These are phyloP conservation scores for Beaufortia kweichowensis DNA, from an alignment of 2,113 vertebrate species.

Conservation along the genomic window DNA sequence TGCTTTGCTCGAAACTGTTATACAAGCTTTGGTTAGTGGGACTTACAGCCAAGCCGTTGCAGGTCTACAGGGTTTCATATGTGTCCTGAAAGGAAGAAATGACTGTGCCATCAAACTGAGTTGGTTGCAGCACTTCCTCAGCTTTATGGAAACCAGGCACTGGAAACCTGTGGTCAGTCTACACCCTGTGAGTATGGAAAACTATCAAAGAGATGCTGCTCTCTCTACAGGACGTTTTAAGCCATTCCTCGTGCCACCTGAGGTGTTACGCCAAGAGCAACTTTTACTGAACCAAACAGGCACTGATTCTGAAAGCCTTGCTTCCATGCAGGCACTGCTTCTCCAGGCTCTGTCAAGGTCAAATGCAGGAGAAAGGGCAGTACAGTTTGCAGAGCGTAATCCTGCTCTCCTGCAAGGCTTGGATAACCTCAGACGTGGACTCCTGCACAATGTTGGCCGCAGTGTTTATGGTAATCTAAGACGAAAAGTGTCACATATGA, in stretches of 20 bases:
- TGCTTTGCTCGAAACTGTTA: conserved; percentile 76
- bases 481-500: conserved; percentile 79
- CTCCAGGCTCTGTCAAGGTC: conserved; percentile 78
- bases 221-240: conserved; percentile 66
- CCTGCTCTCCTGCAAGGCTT: conserved; percentile 77
- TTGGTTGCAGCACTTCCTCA: conserved; percentile 80
- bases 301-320: conserved; percentile 55
- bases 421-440: conserved; percentile 72
- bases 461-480: conserved; percentile 82
- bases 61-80: conserved; percentile 78
- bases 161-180: conserved; percentile 84
- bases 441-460: conserved; percentile 80
- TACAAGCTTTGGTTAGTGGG: conserved; percentile 80
- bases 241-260: conserved; percentile 73
- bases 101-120: conserved; percentile 78
- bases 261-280: conserved; percentile 59
- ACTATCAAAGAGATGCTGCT: conserved; percentile 54
- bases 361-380: conserved; percentile 62
- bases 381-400: conserved; percentile 64
- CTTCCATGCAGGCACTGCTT: conserved; percentile 70
- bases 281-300: conserved; percentile 58
- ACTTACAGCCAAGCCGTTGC: conserved; percentile 75
- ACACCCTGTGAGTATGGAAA: conserved; percentile 66
- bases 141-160: conserved; percentile 78
- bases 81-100: conserved; percentile 74